These are phyloP conservation scores for Microcaecilia unicolor DNA, from an alignment of 2,797 vertebrate genomes.

Conservation along the genomic window DNA sequence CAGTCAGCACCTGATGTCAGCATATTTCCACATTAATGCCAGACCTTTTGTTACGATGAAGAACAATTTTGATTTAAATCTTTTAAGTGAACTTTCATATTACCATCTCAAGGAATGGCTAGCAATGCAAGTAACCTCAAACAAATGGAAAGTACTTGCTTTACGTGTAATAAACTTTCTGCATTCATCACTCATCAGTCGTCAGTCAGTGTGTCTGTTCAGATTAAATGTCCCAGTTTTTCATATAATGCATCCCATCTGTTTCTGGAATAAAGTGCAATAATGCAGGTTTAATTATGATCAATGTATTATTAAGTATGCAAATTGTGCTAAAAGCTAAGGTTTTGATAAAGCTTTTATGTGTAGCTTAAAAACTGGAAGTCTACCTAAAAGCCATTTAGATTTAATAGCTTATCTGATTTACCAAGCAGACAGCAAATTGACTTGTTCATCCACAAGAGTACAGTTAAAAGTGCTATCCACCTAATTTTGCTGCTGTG, in stretches of 20 bases:
- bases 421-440: conserved; percentile 62
- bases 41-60: conserved; percentile 1
- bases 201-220: conserved; percentile 50
- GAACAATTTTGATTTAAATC: conserved; percentile 4
- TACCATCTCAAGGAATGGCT: conserved; percentile 18
- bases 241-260: conserved; percentile 69
- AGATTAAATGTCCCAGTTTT: conserved; percentile 54
- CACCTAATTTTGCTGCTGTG: conserved; percentile 67
- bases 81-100: conserved; percentile 28
- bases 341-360: conserved; percentile 70
- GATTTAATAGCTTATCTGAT: conserved; percentile 65
- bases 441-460: conserved; percentile 61
- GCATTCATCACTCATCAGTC: conserved; percentile 52
- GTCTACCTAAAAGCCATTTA: conserved; percentile 75
- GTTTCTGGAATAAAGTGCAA: conserved; percentile 74
- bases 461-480: conserved; percentile 66
- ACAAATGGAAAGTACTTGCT: neutral
- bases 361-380: conserved; percentile 70
- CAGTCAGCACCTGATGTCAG: neutral
- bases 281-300: conserved; percentile 75
- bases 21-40: neutral
- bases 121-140: conserved; percentile 22
- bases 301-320: conserved; percentile 78
- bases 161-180: conserved; percentile 56
- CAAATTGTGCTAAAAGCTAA: conserved; percentile 75